phyloP scores from a whole-genome alignment of 2,113 vertebrate species.

The Aspidoscelis tigris region DNA sequence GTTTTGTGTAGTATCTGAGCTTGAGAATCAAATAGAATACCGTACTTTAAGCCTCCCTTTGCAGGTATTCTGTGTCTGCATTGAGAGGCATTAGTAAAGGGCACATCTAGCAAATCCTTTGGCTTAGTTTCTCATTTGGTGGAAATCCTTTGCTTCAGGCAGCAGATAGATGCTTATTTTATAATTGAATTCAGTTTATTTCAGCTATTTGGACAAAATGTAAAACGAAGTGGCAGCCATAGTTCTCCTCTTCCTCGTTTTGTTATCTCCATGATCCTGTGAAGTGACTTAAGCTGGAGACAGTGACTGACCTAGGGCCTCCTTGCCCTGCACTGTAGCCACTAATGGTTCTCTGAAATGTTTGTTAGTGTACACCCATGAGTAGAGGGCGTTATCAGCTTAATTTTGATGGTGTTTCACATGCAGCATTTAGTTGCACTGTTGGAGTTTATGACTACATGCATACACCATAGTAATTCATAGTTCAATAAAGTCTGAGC shows the following conservation, averaged over 20 bases:
- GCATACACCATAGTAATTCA: no score
- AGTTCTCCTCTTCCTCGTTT: no score
- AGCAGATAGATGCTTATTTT: background rate
- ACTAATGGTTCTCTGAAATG: no score
- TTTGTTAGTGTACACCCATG: no score
- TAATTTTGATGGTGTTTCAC: background rate
- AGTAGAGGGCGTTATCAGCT: background rate
- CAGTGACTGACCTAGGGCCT: no score
- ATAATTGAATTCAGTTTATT: no score
- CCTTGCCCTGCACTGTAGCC: no score
- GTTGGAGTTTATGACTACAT: background rate
- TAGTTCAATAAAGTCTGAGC: no score
- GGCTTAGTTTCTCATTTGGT: background rate
- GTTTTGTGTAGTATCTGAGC: conserved; percentile 38
- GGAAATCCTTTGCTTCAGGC: background rate
- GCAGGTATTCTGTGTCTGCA: background rate
- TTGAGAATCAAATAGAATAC: conserved; percentile 47
- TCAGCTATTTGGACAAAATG: no score
- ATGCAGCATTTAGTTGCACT: background rate
- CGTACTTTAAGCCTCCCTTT: background rate
- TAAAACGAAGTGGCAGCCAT: no score
- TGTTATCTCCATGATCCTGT: no score
- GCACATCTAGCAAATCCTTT: background rate
- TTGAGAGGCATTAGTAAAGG: background rate
- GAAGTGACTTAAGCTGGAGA: no score